Evolutionary conservation across 1,140 invertebrate genomes (phyloP).

Genomic region (Nomia melanderi): DNA sequence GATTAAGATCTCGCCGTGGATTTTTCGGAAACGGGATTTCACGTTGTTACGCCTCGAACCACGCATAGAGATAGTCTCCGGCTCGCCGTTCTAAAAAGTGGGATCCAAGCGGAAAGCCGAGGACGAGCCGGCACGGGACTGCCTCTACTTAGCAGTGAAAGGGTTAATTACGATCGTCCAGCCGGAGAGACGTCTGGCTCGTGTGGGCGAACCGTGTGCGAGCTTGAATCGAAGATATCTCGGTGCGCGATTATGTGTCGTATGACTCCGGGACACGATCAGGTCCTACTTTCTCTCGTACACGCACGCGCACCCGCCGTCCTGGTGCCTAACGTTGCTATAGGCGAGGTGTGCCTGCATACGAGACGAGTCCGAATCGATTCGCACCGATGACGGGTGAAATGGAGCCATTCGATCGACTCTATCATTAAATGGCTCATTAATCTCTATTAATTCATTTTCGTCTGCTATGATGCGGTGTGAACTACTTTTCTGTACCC

Average conservation of each 20-base stretch:
- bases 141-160: slow-evolving; percentile 46
- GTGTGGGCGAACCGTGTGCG: slow-evolving; percentile 29
- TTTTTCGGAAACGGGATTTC: too few species aligned
- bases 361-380: slow-evolving; percentile 41
- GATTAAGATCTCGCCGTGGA: too few species aligned
- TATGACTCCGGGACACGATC: slow-evolving; percentile 35
- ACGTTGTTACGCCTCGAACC: too few species aligned
- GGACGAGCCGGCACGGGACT: slow-evolving; percentile 12
- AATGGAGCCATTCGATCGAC: too few species aligned
- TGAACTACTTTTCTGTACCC: too few species aligned
- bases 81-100: not conserved
- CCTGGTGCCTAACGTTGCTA: slow-evolving; percentile 16
- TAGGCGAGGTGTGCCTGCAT: slow-evolving; percentile 40
- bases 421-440: too few species aligned
- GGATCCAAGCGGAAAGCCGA: not conserved
- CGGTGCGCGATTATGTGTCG: slow-evolving; percentile 44
- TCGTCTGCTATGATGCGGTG: too few species aligned
- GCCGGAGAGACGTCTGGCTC: slow-evolving; percentile 22
- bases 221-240: slow-evolving; percentile 50
- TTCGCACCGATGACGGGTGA: not conserved
- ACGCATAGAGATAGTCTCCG: too few species aligned
- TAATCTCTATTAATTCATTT: too few species aligned
- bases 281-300: slow-evolving; percentile 57
- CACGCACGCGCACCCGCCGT: slow-evolving; percentile 31
- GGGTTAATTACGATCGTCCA: slow-evolving; percentile 53